Evolutionary conservation across 2,888 invertebrate species (phyloP).

Genomic region (Lasioglossum malachurum): DNA sequence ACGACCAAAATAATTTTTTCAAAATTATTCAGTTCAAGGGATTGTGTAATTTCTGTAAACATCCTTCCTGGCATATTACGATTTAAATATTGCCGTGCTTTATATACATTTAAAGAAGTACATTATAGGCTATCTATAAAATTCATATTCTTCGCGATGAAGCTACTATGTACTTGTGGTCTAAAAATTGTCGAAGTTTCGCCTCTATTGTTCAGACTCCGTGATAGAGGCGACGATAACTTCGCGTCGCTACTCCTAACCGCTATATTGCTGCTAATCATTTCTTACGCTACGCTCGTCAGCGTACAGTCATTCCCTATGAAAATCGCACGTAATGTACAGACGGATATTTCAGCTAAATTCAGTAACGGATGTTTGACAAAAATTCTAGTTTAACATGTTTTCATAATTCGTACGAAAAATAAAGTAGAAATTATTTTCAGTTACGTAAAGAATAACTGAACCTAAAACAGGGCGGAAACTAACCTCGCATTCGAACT

Average conservation of each 20-base stretch:
- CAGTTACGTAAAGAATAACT: too few species aligned
- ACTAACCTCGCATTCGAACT: too few species aligned
- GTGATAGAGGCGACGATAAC: neutral
- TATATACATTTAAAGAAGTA: too few species aligned
- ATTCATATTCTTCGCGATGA: neutral
- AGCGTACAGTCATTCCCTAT: neutral
- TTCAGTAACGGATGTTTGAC: too few species aligned
- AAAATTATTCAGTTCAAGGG: neutral
- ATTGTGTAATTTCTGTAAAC: neutral
- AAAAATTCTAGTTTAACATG: too few species aligned
- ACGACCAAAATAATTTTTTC: neutral
- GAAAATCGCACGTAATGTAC: too few species aligned
- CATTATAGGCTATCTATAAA: neutral
- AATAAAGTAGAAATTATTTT: too few species aligned
- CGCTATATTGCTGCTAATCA: neutral
- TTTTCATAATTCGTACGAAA: too few species aligned
- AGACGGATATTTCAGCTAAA: too few species aligned
- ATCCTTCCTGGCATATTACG: neutral
- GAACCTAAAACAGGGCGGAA: too few species aligned
- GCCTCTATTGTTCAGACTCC: neutral
- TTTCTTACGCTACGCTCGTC: neutral
- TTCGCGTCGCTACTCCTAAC: neutral
- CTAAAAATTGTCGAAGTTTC: neutral
- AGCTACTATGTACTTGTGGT: neutral
- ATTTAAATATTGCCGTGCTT: neutral